These are phyloP conservation scores for Ceriagrion tenellum DNA, from an alignment of 2,888 invertebrate genomes.

Conservation along the genomic window DNA sequence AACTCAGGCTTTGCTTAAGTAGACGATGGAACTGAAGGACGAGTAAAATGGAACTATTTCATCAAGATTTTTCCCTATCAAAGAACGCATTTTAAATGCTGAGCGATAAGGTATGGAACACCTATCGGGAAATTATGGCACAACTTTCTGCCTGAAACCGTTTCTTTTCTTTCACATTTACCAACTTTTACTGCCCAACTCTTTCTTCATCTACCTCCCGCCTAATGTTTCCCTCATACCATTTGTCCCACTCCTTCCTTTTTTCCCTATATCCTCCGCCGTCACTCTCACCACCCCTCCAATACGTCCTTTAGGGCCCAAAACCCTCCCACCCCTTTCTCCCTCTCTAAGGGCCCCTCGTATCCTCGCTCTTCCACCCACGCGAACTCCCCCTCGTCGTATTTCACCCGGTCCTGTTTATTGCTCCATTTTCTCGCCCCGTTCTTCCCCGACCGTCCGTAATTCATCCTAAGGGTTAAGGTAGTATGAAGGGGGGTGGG, in stretches of 20 bases:
- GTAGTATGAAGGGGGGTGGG: neutral
- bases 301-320: neutral
- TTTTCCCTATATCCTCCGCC: neutral
- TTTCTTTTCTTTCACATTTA: neutral
- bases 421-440: conserved; percentile 20
- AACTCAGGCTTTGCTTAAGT: too few relatives aligned
- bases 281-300: too few relatives aligned
- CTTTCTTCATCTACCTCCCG: too few relatives aligned
- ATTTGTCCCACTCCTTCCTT: neutral
- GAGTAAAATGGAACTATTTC: too few relatives aligned
- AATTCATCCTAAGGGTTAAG: neutral
- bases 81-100: neutral
- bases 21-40: too few relatives aligned
- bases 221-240: neutral
- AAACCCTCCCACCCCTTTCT: too few relatives aligned
- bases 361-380: neutral
- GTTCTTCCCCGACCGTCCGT: neutral
- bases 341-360: neutral
- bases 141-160: neutral
- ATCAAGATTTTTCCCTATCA: neutral
- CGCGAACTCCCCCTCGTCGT: neutral
- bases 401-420: conserved; percentile 3
- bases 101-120: neutral
- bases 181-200: neutral
- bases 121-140: neutral